phyloP scores from a whole-genome alignment of 2,888 invertebrate genomes.

The Cyclophora punctaria region DNA sequence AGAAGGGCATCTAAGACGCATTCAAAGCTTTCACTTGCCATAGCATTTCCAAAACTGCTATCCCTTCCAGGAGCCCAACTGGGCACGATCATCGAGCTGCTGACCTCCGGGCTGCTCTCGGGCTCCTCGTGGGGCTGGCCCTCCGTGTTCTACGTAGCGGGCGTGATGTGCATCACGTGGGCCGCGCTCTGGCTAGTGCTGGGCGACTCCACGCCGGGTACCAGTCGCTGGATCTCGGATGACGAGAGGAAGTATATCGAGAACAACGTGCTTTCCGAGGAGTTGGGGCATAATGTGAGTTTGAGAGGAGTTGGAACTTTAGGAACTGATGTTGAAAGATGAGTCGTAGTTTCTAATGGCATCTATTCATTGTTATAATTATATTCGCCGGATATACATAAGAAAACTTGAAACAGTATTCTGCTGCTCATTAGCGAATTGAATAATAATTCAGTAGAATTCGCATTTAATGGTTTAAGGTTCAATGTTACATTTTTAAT shows the following conservation, averaged over 20 bases:
- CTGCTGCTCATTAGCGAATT: not conserved
- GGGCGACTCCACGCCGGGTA: slow-evolving; percentile 80
- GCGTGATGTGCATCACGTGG: slow-evolving; percentile 78
- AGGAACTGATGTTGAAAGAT: too few relatives aligned
- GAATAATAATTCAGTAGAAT: too few relatives aligned
- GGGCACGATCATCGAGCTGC: slow-evolving; percentile 85
- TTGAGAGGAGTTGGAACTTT: too few relatives aligned
- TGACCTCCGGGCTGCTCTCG: slow-evolving; percentile 81
- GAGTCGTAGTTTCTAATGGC: not conserved
- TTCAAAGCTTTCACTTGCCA: too few relatives aligned
- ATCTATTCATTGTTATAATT: not conserved
- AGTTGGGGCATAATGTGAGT: slow-evolving; percentile 38
- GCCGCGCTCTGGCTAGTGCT: slow-evolving; percentile 75
- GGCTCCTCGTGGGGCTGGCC: slow-evolving; percentile 85
- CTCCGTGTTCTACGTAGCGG: slow-evolving; percentile 84
- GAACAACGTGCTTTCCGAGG: slow-evolving; percentile 54
- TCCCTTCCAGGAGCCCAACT: slow-evolving; percentile 79
- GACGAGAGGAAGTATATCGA: slow-evolving; percentile 84
- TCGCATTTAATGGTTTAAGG: too few relatives aligned
- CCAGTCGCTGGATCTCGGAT: slow-evolving; percentile 74
- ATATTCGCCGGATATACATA: not conserved
- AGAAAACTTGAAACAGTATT: not conserved
- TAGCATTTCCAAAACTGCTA: not conserved
- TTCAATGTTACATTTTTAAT: not conserved
- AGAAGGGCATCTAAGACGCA: too few relatives aligned